Evolutionary conservation across 2,888 invertebrate species (phyloP), one percentile per base, ranked within the genome.

Genomic region (Deilephila porcellus): DNA sequence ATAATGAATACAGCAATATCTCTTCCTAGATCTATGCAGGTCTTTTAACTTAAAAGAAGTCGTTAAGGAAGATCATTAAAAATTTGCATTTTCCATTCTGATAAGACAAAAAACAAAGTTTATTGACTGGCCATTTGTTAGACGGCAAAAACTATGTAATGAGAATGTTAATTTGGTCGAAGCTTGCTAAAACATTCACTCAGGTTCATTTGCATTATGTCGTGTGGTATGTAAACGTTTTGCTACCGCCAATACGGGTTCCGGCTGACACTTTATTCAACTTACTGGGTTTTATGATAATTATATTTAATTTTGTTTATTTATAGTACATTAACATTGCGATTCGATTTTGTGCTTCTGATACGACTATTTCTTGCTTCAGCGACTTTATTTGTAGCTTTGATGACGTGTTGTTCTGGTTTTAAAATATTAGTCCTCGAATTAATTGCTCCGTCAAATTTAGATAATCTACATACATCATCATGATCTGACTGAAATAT

Each of bases 171-270:
- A 92, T 92, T 86, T 83, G 77, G 86, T 80, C 77, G 75, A 86
- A 85, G 84, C 79, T 89, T 90, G 87, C 88, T 88, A 89, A 90
- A 91, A 89, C 86, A 83, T 84, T 73, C 72, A 72, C 85, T 88
- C 82, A 80, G 82, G 70, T 89, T 92, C 85, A 93, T 94, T 93
- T 89, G 86, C 93, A 93, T 94, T 86, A 86, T 91, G 91, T 91
- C 90, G 89, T 90, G 90, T 88, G 84, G 85, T 83, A 86, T 88
- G 88, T 87, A 85, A 89, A 84, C 85, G 85, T 88, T 90, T 85
- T 85, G 93, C 93, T 93, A 93, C 93, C 82, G 89, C 81, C 78
- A 83, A 85, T 86, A 86, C 86, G 80, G 82, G 83, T 86, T 86
- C 80, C 81, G 81, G 74, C 78, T 77, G 79, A 81, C 76, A 77